Conservation (phyloP, 2,113 vertebrate genomes). For the Phycodurus eques region DNA sequence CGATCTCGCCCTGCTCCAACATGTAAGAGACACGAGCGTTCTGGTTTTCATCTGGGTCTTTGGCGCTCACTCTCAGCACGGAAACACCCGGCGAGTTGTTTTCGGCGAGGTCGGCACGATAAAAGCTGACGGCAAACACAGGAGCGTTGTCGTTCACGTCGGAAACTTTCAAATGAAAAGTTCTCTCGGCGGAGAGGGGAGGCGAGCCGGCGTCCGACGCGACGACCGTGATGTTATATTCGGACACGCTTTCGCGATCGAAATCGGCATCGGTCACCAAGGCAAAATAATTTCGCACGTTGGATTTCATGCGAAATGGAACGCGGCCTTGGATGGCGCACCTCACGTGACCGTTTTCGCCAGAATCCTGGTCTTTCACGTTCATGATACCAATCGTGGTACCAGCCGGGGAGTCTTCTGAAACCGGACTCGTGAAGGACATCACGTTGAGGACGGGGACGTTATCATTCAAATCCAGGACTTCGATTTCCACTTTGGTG, state of each 20-base stretch:
- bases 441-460: constrained; percentile 24
- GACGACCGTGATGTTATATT: constrained; percentile 43
- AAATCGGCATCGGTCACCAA: constrained; percentile 26
- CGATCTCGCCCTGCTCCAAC: constrained; percentile 35
- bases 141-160: constrained; percentile 72
- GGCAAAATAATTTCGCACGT: constrained; percentile 28
- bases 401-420: constrained; percentile 30
- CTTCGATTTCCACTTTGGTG: constrained; percentile 20
- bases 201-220: constrained; percentile 69
- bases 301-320: constrained; percentile 27
- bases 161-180: constrained; percentile 58
- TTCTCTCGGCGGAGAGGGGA: constrained; percentile 56
- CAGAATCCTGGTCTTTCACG: constrained; percentile 34
- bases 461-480: constrained; percentile 32
- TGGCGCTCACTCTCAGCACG: constrained; percentile 52
- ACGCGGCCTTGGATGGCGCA: constrained; percentile 8
- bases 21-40: constrained; percentile 60
- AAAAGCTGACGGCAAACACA: constrained; percentile 53
- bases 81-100: constrained; percentile 46
- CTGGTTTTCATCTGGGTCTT: constrained; percentile 60
- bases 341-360: constrained; percentile 24
- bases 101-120: constrained; percentile 58
- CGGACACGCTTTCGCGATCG: constrained; percentile 27
- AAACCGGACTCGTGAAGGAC: constrained; percentile 30
- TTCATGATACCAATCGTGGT: constrained; percentile 36